Conservation (phyloP, 2,888 invertebrate genomes). For the Chrysolina haemoptera region DNA sequence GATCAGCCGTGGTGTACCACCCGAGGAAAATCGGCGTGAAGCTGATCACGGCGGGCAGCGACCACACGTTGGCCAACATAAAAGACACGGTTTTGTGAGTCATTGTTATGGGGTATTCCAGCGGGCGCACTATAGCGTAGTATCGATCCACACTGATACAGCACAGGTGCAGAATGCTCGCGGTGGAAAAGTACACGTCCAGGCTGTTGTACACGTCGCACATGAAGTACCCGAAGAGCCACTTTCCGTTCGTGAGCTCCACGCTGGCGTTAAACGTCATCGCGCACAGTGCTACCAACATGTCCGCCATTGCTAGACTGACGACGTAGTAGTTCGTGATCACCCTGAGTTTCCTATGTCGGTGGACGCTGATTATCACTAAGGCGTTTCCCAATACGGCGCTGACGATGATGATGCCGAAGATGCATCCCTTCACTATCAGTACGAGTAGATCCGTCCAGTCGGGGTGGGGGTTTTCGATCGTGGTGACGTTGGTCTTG, state of each 20-base stretch:
- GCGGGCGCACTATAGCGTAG: constrained; percentile 91
- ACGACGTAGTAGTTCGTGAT: constrained; percentile 98
- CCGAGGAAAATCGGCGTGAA: constrained; percentile 96
- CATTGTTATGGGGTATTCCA: constrained; percentile 94
- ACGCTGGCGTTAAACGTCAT: constrained; percentile 95
- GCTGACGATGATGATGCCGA: constrained; percentile 74
- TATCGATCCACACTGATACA: constrained; percentile 93
- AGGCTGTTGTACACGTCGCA: constrained; percentile 96
- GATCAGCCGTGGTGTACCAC: constrained; percentile 80
- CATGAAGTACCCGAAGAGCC: constrained; percentile 92
- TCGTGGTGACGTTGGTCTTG: constrained; percentile 63
- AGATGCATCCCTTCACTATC: constrained; percentile 83
- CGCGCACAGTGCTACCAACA: constrained; percentile 91
- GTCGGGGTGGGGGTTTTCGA: constrained; percentile 66
- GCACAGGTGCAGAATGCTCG: constrained; percentile 93
- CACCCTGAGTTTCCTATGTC: constrained; percentile 86
- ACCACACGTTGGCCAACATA: constrained; percentile 93
- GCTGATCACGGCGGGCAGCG: constrained; percentile 91
- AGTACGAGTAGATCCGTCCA: constrained; percentile 75
- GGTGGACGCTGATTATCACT: constrained; percentile 88
- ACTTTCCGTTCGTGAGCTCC: constrained; percentile 83
- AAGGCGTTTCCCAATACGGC: constrained; percentile 94
- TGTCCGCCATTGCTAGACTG: constrained; percentile 93
- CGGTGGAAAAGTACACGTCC: constrained; percentile 94
- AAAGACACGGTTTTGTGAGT: constrained; percentile 85